A percentile compares a stretch with the other conserved stretches of the same genome.
phyloP scores from a whole-genome alignment of 1,140 invertebrate species.

The Nasonia longicornis region DNA sequence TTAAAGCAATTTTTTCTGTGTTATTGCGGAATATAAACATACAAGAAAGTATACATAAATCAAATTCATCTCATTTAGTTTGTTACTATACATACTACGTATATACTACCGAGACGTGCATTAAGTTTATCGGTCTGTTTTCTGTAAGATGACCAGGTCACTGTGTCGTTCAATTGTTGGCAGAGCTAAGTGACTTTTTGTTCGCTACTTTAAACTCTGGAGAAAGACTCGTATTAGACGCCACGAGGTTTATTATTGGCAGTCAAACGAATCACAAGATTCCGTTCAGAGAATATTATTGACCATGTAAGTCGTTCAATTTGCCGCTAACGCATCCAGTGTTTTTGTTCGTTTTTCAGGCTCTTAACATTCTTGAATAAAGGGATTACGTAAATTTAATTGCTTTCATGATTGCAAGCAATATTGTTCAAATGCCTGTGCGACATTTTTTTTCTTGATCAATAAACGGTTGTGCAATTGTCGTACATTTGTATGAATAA shows the following conservation, averaged over 20 bases:
- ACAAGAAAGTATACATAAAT: background rate
- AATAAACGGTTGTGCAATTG: too few relatives aligned
- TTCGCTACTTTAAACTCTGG: conserved; percentile 2
- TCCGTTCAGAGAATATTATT: conserved; percentile 1
- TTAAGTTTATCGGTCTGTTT: conserved; percentile 2
- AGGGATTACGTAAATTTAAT: background rate
- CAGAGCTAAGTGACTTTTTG: conserved; percentile 18
- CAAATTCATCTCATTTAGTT: background rate
- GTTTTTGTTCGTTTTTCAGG: too few relatives aligned
- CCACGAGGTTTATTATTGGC: background rate
- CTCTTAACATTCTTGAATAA: background rate
- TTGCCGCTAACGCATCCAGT: background rate
- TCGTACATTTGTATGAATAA: too few relatives aligned
- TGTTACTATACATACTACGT: background rate
- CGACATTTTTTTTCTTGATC: too few relatives aligned
- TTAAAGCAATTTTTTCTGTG: too few relatives aligned
- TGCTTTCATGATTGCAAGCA: background rate
- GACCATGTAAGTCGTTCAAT: background rate
- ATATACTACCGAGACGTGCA: background rate
- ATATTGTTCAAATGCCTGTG: too few relatives aligned
- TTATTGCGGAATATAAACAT: too few relatives aligned
- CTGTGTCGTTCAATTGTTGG: background rate
- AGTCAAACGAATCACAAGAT: conserved; percentile 5
- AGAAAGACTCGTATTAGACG: conserved; percentile 6
- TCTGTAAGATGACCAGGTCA: conserved; percentile 22